phyloP scores from a whole-genome alignment of 2,113 vertebrate genomes.

The Pungitius pungitius region DNA sequence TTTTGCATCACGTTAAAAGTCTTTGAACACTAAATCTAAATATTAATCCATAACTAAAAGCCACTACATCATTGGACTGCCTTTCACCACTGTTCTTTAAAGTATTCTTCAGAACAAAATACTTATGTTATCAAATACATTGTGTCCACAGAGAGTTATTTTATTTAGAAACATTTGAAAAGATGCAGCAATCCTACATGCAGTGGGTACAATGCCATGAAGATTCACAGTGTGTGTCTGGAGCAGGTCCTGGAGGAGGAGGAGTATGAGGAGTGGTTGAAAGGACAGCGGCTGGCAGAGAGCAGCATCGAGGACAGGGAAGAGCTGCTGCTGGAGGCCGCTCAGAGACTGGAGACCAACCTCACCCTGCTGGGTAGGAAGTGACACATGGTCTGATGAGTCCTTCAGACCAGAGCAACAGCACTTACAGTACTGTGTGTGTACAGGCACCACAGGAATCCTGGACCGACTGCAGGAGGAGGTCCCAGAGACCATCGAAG shows the following conservation, averaged over 20 bases:
- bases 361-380: constrained; percentile 90
- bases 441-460: constrained; percentile 91
- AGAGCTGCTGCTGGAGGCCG: constrained; percentile 87
- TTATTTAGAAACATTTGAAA: too few relatives aligned
- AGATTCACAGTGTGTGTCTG: not conserved
- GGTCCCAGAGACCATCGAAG: constrained; percentile 90
- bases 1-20: not conserved
- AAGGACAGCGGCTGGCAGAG: constrained; percentile 86
- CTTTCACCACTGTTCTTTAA: too few relatives aligned
- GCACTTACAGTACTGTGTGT: not conserved
- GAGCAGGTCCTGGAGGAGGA: constrained; percentile 85
- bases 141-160: too few relatives aligned
- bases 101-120: too few relatives aligned
- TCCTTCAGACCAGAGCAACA: not conserved
- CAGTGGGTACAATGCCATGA: too few relatives aligned
- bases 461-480: constrained; percentile 94
- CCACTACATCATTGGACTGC: too few relatives aligned
- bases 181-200: too few relatives aligned
- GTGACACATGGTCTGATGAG: not conserved
- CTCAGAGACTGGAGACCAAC: constrained; percentile 85
- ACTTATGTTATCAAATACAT: too few relatives aligned
- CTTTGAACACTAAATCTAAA: not conserved
- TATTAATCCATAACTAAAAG: too few relatives aligned
- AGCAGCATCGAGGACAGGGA: constrained; percentile 92
- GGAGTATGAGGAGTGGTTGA: constrained; percentile 89